phyloP scores from a whole-genome alignment of 2,888 invertebrate genomes.

The Dicyrtomina minuta region DNA sequence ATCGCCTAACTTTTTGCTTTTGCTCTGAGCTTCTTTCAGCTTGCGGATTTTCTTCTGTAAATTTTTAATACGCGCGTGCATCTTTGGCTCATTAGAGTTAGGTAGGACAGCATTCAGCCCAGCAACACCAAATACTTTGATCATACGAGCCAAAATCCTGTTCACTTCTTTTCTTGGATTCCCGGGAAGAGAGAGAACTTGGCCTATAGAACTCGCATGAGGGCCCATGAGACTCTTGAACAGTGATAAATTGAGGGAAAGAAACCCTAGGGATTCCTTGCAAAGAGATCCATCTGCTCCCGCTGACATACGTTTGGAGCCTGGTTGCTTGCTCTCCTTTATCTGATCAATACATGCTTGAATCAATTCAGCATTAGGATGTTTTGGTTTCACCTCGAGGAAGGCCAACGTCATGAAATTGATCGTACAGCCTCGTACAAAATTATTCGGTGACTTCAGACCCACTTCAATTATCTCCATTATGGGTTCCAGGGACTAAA shows the following conservation, averaged over 20 bases:
- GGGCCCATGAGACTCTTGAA: conserved; percentile 48
- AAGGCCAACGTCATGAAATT: conserved; percentile 41
- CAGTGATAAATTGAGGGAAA: conserved; percentile 47
- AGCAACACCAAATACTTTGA: conserved; percentile 50
- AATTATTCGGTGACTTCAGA: conserved; percentile 39
- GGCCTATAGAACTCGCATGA: conserved; percentile 42
- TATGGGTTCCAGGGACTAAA: conserved; percentile 37
- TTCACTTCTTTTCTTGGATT: conserved; percentile 47
- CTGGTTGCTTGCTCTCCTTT: background rate
- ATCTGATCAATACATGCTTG: conserved; percentile 27
- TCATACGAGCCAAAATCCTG: conserved; percentile 49
- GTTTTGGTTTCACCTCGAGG: conserved; percentile 35
- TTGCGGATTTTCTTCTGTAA: conserved; percentile 49
- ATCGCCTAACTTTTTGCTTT: conserved; percentile 26
- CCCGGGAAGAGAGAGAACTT: conserved; percentile 37
- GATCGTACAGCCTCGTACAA: conserved; percentile 45
- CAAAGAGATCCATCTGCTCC: conserved; percentile 35
- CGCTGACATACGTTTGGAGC: background rate
- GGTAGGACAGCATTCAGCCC: conserved; percentile 50
- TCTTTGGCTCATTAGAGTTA: conserved; percentile 45
- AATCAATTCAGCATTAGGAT: conserved; percentile 34
- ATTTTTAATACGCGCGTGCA: conserved; percentile 48
- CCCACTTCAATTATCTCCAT: conserved; percentile 41
- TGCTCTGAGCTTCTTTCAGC: conserved; percentile 38
- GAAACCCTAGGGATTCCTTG: conserved; percentile 43